phyloP scores from a whole-genome alignment of 2,797 vertebrate species.

The Argya squamiceps region DNA sequence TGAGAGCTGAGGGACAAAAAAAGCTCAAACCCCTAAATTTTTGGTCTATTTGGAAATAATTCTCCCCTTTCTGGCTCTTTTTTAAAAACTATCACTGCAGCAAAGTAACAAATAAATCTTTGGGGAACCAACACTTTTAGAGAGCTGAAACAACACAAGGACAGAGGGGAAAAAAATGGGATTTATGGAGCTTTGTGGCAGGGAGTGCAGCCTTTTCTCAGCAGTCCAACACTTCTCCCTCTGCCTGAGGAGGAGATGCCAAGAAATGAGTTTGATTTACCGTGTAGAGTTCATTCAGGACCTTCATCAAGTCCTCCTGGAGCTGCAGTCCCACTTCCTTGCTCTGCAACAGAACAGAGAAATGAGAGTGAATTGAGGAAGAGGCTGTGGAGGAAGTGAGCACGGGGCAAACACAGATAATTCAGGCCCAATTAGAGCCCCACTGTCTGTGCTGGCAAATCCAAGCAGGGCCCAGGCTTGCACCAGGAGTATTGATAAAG shows the following conservation, averaged over 20 bases:
- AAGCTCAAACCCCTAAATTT: background rate
- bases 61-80: background rate
- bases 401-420: background rate
- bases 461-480: slow-evolving; percentile 39
- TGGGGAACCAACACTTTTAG: background rate
- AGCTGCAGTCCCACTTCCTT: slow-evolving; percentile 97
- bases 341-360: slow-evolving; percentile 83
- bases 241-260: slow-evolving; percentile 25
- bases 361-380: slow-evolving; percentile 67
- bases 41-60: background rate
- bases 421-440: slow-evolving; percentile 7
- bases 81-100: background rate
- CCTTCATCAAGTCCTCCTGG: slow-evolving; percentile 98
- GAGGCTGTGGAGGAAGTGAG: background rate
- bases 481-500: slow-evolving; percentile 28
- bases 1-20: background rate
- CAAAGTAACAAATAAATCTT: background rate
- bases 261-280: slow-evolving; percentile 77
- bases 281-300: slow-evolving; percentile 95
- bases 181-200: background rate
- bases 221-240: slow-evolving; percentile 35
- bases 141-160: background rate
- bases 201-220: background rate
- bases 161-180: background rate
- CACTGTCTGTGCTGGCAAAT: slow-evolving; percentile 48